Evolutionary conservation across 1,140 invertebrate genomes (phyloP), one percentile per base, ranked within the genome.

Genomic region (Monomorium pharaonis): DNA sequence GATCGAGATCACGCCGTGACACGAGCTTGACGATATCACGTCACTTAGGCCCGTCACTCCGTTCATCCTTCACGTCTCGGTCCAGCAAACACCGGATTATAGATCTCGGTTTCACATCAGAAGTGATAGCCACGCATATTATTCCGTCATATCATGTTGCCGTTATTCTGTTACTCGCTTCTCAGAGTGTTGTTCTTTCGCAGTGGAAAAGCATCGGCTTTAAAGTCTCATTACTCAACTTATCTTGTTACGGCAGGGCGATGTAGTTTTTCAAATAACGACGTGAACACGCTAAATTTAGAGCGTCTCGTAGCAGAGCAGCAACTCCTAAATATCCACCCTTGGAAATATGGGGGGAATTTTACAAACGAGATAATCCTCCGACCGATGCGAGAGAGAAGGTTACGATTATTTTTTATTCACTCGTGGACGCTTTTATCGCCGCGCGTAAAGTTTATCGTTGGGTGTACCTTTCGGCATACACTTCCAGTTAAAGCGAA

Each of bases 1-100:
- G 56, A 80, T 77, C 65, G 72, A 86, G 88, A 89, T 69, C 85
- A 75, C 33, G 58, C 5, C 47, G 33, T 67, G 44, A 76, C 72
- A 75, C 47, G 75, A 80, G 76, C 60, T n/a, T 27, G 83, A 86
- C 70, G 80, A 75, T 67, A 60, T 42, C 62, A 70, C 80, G 67
- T 88, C 84, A 84, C 56, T 49, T 63, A 80, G 65, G 37, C 24
- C 49, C 62, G 51, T 69, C 84, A 67, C 62, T 85, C 24, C 24
- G 47, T 77, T 85, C 49, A 67, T 51, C 37, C 33, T 77, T 85
- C 42, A 33, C 27, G 62, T 63, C n/a, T n/a, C 56, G 49, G 21
- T 16, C 49, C 49, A 42, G 14, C 16, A 16, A 80, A 14, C 21
- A 44, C 1, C 44, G 44, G 21, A 67, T 78, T 67, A 10, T 37